Conservation (phyloP, 1,140 invertebrate genomes). For the Branchinecta lindahli region DNA sequence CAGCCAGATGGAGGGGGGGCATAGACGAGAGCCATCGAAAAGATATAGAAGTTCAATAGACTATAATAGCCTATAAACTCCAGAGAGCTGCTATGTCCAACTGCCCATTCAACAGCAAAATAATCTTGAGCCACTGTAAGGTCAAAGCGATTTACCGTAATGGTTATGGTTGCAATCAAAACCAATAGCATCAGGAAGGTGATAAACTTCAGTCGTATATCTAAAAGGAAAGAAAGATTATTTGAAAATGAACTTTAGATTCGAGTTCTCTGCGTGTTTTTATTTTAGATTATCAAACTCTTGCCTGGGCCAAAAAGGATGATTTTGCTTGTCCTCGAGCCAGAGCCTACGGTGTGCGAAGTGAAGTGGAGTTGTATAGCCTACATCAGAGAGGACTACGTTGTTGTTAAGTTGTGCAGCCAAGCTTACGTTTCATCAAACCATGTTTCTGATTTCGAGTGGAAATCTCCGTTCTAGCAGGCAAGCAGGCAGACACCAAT, state of each 20-base stretch:
- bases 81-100: slow-evolving; percentile 34
- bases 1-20: slow-evolving; percentile 44
- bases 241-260: neutral
- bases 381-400: no score
- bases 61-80: slow-evolving; percentile 74
- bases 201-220: slow-evolving; percentile 77
- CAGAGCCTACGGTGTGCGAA: no score
- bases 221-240: slow-evolving; percentile 38
- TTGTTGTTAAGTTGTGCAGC: no score
- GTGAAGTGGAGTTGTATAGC: no score
- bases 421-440: no score
- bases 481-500: no score
- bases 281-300: no score
- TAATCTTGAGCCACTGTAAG: slow-evolving; percentile 79
- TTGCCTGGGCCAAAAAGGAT: no score
- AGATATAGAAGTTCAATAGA: slow-evolving; percentile 85
- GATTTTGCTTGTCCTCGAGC: no score
- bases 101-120: slow-evolving; percentile 55
- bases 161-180: slow-evolving; percentile 52
- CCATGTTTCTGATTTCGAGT: no score
- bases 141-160: slow-evolving; percentile 69
- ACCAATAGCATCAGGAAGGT: slow-evolving; percentile 72
- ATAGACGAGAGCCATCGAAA: slow-evolving; percentile 86
- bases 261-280: no score
- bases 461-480: no score